Evolutionary conservation across 2,797 vertebrate species (phyloP), one percentile per base, ranked within the genome.

Genomic region (Diplodus sargus): DNA sequence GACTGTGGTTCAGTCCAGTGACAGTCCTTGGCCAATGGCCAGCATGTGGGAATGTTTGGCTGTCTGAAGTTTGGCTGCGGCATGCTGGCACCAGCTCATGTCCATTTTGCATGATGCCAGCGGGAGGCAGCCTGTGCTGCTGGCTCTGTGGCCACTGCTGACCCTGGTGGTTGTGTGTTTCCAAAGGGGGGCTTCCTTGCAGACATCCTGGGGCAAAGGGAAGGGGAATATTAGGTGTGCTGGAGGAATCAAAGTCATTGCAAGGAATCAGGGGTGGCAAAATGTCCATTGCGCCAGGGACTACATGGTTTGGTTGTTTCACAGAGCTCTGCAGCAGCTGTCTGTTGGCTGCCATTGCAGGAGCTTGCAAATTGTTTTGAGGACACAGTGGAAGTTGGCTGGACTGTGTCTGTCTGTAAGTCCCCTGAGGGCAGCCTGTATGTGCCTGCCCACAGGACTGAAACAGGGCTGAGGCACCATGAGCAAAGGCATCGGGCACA

Each of bases 91-190:
- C 30, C 6, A 22, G 57, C 14, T 77, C 57, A 4, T 88, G 85
- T 78, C 82, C 81, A 5, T 87, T 92, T 25, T 85, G 92, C 58
- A 76, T 5, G 43, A 80, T 6, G 47, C 60, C 58, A 3, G 67
- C 20, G 2, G 80, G 85, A 5, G 78, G 66, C 64, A 68, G 81
- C 47, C 39, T 76, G 77, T 91, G 87, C 76, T 79, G 82, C 73
- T 86, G 90, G 59, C 51, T 73, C 70, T 89, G 91, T 0, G 80
- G 81, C 91, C 91, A 91, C 82, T 67, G 85, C 76, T 86, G 83
- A 5, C 65, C 20, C 43, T 73, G 75, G 8, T 22, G 78, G 16
- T 23, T 71, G 39, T 80, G 75, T 0, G 64, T 48, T 62, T 86
- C 79, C 53, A 86, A 64, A 12, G 83, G 47, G 1, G 76, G 6